A percentile compares a stretch with the other conserved stretches of the same genome.
phyloP scores from a whole-genome alignment of 2,113 vertebrate species.

The Chinchilla lanigera region DNA sequence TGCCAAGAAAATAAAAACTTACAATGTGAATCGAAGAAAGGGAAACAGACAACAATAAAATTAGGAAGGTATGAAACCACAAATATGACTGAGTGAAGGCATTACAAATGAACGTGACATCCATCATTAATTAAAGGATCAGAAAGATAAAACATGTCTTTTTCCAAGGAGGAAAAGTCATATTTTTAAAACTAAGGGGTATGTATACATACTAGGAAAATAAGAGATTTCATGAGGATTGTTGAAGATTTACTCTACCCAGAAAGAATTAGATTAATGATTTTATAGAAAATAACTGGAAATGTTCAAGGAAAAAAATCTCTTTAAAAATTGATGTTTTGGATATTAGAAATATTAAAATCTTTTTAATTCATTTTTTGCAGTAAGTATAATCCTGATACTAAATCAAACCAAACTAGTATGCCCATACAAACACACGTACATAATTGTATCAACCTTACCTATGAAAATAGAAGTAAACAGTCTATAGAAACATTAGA shows the following conservation, averaged over 20 bases:
- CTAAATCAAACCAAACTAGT: neutral
- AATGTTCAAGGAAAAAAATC: neutral
- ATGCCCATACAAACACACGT: neutral
- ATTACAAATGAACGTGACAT: neutral
- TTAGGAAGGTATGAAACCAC: neutral
- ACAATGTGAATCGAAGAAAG: neutral
- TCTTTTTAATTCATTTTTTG: neutral
- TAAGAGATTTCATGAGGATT: neutral
- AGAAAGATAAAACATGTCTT: neutral
- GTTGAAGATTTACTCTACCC: neutral
- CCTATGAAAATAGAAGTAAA: neutral
- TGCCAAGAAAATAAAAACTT: neutral
- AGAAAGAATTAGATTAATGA: neutral
- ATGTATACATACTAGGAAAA: neutral
- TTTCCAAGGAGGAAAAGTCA: neutral
- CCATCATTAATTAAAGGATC: neutral
- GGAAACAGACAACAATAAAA: neutral
- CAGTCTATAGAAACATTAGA: neutral
- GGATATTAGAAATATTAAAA: constrained; percentile 29
- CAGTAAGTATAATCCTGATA: neutral
- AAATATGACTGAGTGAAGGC: neutral
- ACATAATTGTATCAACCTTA: neutral
- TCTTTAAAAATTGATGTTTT: constrained; percentile 13
- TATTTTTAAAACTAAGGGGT: neutral
- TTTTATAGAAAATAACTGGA: neutral